Percentiles rank a stretch among this genome's conserved stretches.
These are phyloP conservation scores for Baryphthengus martii DNA, from an alignment of 2,113 vertebrate species.

Conservation along the genomic window DNA sequence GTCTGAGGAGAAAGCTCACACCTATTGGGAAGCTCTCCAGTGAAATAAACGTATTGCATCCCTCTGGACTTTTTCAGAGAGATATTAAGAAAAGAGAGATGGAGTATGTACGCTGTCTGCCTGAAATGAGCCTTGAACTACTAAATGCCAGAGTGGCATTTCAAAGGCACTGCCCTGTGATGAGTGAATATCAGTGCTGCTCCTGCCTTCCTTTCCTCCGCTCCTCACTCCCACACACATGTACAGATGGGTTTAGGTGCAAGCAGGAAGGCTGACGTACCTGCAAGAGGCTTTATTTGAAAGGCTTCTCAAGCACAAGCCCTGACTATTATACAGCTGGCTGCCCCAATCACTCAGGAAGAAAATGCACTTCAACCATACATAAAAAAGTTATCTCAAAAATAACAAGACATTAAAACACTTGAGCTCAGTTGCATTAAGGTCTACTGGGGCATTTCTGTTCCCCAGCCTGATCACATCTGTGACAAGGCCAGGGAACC, in stretches of 20 bases:
- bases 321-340: not conserved
- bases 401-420: constrained; percentile 26
- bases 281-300: not conserved
- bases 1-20: not conserved
- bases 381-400: not conserved
- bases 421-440: not conserved
- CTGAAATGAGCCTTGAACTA: not conserved
- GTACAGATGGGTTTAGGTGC: not conserved
- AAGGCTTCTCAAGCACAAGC: not conserved
- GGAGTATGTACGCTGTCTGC: not conserved
- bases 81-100: constrained; percentile 1
- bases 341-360: constrained; percentile 6
- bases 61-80: constrained; percentile 12
- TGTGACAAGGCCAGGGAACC: not conserved
- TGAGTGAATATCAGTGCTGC: not conserved
- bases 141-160: not conserved
- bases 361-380: not conserved
- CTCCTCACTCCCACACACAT: not conserved
- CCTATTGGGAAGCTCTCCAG: not conserved
- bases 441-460: not conserved
- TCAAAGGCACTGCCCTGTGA: constrained; percentile 26
- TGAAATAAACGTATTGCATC: not conserved
- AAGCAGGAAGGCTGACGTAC: not conserved
- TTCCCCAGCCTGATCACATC: not conserved
- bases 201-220: not conserved